A percentile compares a stretch with the other conserved stretches of the same genome.
Conservation (phyloP, 2,797 vertebrate species). For the Betta splendens region DNA sequence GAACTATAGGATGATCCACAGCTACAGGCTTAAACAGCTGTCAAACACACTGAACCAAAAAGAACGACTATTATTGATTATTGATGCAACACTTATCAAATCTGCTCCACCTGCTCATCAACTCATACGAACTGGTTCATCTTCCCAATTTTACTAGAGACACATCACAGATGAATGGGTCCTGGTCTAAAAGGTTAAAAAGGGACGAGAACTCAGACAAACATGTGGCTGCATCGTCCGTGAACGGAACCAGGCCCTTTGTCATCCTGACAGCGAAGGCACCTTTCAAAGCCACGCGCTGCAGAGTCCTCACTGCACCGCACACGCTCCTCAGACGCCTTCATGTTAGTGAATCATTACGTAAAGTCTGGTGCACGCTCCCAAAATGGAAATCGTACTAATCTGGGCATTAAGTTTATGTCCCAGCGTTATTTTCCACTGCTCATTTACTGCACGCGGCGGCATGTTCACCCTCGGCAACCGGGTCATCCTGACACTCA, state of each 20-base stretch:
- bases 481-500: slow-evolving; percentile 13
- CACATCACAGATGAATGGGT: slow-evolving; percentile 1
- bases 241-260: slow-evolving; percentile 15
- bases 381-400: not conserved
- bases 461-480: not conserved
- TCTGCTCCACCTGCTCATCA: no score
- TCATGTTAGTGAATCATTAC: not conserved
- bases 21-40: no score
- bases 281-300: slow-evolving; percentile 27
- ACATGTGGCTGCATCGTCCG: slow-evolving; percentile 4
- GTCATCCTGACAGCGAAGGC: slow-evolving; percentile 23
- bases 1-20: no score
- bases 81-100: no score
- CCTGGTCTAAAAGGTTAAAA: slow-evolving; percentile 2
- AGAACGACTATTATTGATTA: no score
- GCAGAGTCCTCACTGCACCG: slow-evolving; percentile 3
- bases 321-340: slow-evolving; percentile 22
- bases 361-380: not conserved
- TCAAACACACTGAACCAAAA: no score
- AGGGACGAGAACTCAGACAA: slow-evolving; percentile 4
- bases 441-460: not conserved
- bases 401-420: not conserved
- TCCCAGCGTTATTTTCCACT: not conserved
- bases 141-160: slow-evolving; percentile 14
- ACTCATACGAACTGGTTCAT: no score